Conservation (phyloP, 2,113 vertebrate species). For the Lasiurus cinereus region DNA sequence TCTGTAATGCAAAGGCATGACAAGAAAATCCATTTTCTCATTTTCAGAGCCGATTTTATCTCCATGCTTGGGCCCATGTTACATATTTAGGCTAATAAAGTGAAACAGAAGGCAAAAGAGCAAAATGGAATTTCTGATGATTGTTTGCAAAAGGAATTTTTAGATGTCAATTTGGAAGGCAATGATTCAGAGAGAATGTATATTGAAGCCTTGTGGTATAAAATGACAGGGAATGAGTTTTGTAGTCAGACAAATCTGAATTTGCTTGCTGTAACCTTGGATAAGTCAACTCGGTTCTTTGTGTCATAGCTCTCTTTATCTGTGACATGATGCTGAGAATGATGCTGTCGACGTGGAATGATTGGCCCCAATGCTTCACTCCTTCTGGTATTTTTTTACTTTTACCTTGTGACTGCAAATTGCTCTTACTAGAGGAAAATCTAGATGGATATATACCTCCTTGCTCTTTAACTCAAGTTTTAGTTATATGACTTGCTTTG, state of each 20-base stretch:
- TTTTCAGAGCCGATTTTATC: slow-evolving; percentile 73
- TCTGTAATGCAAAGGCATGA: slow-evolving; percentile 73
- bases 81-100: slow-evolving; percentile 65
- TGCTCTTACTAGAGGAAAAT: neutral
- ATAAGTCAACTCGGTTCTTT: neutral
- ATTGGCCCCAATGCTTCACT: neutral
- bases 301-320: neutral
- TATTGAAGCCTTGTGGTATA: neutral
- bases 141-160: slow-evolving; percentile 58
- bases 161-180: slow-evolving; percentile 9
- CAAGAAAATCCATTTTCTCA: slow-evolving; percentile 77
- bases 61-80: slow-evolving; percentile 53
- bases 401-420: neutral
- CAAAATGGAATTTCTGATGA: slow-evolving; percentile 41
- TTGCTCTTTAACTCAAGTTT: neutral
- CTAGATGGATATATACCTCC: neutral
- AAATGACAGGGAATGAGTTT: neutral
- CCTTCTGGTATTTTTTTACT: neutral
- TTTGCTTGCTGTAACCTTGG: slow-evolving; percentile 23
- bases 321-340: neutral
- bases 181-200: slow-evolving; percentile 46
- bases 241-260: neutral
- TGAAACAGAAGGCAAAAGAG: slow-evolving; percentile 44
- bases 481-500: neutral
- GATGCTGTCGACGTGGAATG: neutral